A percentile compares a stretch with the other conserved stretches of the same genome.
These are phyloP conservation scores for Spongia lamella DNA, from an alignment of 37 sponge, comb jelly and placozoan genomes.

Conservation along the genomic window DNA sequence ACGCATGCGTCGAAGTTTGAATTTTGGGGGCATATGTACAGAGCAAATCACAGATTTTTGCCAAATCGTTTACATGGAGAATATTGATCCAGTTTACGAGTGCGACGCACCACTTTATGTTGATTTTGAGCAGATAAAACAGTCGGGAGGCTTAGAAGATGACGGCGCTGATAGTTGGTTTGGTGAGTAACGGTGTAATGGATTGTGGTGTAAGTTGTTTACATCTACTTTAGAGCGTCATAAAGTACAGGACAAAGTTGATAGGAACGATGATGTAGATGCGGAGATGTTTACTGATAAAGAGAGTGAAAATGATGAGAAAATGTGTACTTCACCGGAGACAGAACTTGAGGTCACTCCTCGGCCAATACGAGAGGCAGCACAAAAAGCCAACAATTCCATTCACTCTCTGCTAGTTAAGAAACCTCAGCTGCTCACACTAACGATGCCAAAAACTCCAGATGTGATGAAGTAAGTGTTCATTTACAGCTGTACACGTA, in stretches of 20 bases:
- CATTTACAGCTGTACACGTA: background rate
- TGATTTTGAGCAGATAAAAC: constrained; percentile 45
- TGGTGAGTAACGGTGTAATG: constrained; percentile 46
- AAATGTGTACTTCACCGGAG: too few species aligned
- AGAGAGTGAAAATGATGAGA: too few species aligned
- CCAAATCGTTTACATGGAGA: too few species aligned
- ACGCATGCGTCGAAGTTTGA: too few species aligned
- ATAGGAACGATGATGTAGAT: too few species aligned
- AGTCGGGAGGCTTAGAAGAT: constrained; percentile 37
- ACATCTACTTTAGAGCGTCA: background rate
- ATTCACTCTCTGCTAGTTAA: constrained; percentile 4
- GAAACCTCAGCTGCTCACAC: background rate
- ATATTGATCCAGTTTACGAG: constrained; percentile 50
- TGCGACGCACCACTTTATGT: constrained; percentile 68
- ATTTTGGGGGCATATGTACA: too few species aligned
- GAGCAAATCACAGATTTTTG: too few species aligned
- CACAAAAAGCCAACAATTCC: background rate
- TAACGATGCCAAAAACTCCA: constrained; percentile 16
- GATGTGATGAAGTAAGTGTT: constrained; percentile 16
- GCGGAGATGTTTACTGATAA: too few species aligned
- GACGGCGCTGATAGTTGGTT: constrained; percentile 69
- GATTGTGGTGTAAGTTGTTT: background rate
- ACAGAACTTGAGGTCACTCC: too few species aligned
- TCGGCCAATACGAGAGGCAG: constrained; percentile 3
- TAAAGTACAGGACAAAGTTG: background rate